These are phyloP conservation scores for Chloropsis cyanopogon DNA, from an alignment of 2,113 vertebrate genomes.

Conservation along the genomic window DNA sequence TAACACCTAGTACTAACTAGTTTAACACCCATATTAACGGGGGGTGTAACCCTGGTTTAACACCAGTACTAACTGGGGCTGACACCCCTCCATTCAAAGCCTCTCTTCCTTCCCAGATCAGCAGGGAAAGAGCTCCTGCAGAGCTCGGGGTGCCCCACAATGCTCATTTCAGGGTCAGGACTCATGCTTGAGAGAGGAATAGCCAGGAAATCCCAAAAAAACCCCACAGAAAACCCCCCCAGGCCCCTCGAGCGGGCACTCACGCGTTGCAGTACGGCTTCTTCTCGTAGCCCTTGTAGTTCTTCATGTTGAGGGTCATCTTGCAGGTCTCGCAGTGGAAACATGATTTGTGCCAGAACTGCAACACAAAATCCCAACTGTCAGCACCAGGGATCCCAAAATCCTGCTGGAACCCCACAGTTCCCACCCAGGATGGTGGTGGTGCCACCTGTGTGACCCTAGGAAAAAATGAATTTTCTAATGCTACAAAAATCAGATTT, in stretches of 20 bases:
- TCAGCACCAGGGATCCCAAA: background rate
- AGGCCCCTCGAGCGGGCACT: slow-evolving; percentile 1
- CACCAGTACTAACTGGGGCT: rapidly evolving
- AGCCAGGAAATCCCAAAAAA: too few relatives aligned
- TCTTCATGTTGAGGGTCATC: slow-evolving; percentile 86
- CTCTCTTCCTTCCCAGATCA: background rate
- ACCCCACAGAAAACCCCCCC: background rate
- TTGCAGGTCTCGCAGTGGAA: slow-evolving; percentile 84
- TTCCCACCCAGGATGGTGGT: background rate
- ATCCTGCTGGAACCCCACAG: rapidly evolving
- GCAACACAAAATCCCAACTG: background rate
- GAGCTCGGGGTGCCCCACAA: too few relatives aligned
- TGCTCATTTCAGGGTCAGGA: too few relatives aligned
- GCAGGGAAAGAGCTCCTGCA: background rate
- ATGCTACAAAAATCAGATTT: background rate
- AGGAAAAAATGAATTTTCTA: background rate
- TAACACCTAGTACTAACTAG: background rate
- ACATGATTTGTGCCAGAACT: slow-evolving; percentile 85
- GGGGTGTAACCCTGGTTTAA: background rate
- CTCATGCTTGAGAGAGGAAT: too few relatives aligned
- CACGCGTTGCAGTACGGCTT: slow-evolving; percentile 83
- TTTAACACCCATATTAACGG: background rate
- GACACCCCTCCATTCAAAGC: background rate
- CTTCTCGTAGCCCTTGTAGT: slow-evolving; percentile 87
- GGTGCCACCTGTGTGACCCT: rapidly evolving